These are phyloP conservation scores for Amphipyra tragopoginis DNA, from an alignment of 2,888 invertebrate genomes.

Conservation along the genomic window DNA sequence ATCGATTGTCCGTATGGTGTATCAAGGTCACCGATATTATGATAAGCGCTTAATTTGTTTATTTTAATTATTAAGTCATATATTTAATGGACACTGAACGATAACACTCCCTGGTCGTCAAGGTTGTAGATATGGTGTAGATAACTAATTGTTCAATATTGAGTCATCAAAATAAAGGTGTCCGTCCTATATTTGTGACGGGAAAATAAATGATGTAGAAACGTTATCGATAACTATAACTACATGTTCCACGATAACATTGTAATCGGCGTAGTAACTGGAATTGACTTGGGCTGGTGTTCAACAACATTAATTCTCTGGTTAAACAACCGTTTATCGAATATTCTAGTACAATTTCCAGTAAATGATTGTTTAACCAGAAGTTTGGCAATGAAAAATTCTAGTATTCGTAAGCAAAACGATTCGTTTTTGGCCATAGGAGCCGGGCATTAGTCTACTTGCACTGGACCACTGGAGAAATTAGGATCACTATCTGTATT, in stretches of 20 bases:
- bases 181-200: too few relatives aligned
- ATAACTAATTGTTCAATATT: constrained; percentile 8
- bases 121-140: constrained; percentile 13
- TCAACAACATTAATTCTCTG: too few relatives aligned
- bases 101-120: constrained; percentile 15
- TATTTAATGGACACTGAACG: constrained; percentile 9
- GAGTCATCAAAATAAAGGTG: constrained; percentile 8
- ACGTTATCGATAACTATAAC: neutral
- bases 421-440: too few relatives aligned
- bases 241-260: constrained; percentile 15
- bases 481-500: too few relatives aligned
- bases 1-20: constrained; percentile 55
- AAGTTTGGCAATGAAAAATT: too few relatives aligned
- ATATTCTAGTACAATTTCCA: too few relatives aligned
- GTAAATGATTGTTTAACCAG: too few relatives aligned
- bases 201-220: constrained; percentile 13
- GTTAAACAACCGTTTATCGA: too few relatives aligned
- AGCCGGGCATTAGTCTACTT: too few relatives aligned
- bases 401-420: too few relatives aligned
- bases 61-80: constrained; percentile 30
- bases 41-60: constrained; percentile 35
- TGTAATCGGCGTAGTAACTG: neutral
- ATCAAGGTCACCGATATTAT: constrained; percentile 55
- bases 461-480: too few relatives aligned
- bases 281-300: neutral